Base-by-base conservation (phyloP, 2,888 invertebrate genomes). In the Bimastos eiseni region DNA sequence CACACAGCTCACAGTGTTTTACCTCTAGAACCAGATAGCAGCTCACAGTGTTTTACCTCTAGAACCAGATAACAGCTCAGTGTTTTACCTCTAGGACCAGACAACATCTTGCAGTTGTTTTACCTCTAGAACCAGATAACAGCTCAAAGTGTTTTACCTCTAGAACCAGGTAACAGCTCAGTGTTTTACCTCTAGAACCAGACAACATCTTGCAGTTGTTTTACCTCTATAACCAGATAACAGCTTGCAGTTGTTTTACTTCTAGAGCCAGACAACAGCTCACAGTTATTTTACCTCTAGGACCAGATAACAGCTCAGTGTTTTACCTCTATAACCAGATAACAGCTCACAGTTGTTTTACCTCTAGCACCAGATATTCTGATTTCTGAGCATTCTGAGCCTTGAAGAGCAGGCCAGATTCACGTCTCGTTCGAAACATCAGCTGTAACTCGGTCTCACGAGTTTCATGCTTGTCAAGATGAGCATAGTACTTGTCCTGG, bases 151-250 rank as follows among this genome's bases (percentile, higher is more conserved):
- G 86, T 86, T 92, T 94, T 93, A 96, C 96, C 96, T 97, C 97
- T 89, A 99, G 96, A 93, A 98, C 98, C 88, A 98, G 98, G 94
- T 98, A 98, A n/a, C n/a, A n/a, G n/a, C n/a, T n/a, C n/a, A n/a
- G n/a, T n/a, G n/a, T n/a, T n/a, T n/a, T n/a, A n/a, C n/a, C n/a
- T n/a, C n/a, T n/a, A n/a, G n/a, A n/a, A n/a, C n/a, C n/a, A n/a
- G n/a, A n/a, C n/a, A n/a, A n/a, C n/a, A n/a, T n/a, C n/a, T n/a
- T n/a, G n/a, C n/a, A n/a, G n/a, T n/a, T n/a, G n/a, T n/a, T n/a
- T n/a, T n/a, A n/a, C n/a, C n/a, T n/a, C n/a, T n/a, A n/a, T n/a
- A n/a, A n/a, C n/a, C n/a, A n/a, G n/a, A n/a, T n/a, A n/a, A n/a
- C n/a, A n/a, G n/a, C n/a, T n/a, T n/a, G n/a, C n/a, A n/a, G n/a